Evolutionary conservation across 2,113 vertebrate genomes (phyloP), one percentile per base, ranked within the genome.

Genomic region (Brienomyrus longianalis): DNA sequence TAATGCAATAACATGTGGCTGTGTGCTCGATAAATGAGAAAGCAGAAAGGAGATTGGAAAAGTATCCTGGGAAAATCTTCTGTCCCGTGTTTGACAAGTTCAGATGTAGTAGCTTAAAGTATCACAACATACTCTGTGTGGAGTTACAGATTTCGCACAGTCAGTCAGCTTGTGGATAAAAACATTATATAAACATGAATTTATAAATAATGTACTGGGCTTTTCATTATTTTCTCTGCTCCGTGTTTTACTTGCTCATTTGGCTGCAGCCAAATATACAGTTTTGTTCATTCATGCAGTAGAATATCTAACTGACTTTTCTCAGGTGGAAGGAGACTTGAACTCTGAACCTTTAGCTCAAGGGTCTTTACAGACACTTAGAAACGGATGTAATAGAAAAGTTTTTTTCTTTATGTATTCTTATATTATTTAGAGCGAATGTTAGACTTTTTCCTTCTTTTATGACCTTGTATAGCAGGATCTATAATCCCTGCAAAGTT

Each of bases 1-100:
- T 39, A 87, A 59, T 59, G 31, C 51, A 87, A 43, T 56, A 43
- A 88, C 35, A 5, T 62, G 17, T n/a, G 86, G 35, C n/a, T 13
- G 3, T 47, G 39, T 23, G 54, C 11, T 39, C 66, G 56, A 88
- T 88, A 45, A 45, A 88, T 88, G 45, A 31, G 74, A 35, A 48
- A 21, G 70, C 90, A 88, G 59, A 86, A 86, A 89, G 27, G 35
- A 70, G 5, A 27, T 27, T 43, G 48, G 84, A 90, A 91, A 47
- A 83, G 84, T 70, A 83, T 90, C 70, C 80, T 43, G 10, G 83
- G 43, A 66, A 88, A 88, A 23, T 21, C 47, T n/a, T 52, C 11
- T 54, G 51, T 35, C 31, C 85, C 54, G 17, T 35, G 85, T 39
- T 35, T 35, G 31, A 86, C 17, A 56, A 3, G 27, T 52, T 86